Conservation (phyloP, 2,113 vertebrate genomes). For the Tachysurus fulvidraco region DNA sequence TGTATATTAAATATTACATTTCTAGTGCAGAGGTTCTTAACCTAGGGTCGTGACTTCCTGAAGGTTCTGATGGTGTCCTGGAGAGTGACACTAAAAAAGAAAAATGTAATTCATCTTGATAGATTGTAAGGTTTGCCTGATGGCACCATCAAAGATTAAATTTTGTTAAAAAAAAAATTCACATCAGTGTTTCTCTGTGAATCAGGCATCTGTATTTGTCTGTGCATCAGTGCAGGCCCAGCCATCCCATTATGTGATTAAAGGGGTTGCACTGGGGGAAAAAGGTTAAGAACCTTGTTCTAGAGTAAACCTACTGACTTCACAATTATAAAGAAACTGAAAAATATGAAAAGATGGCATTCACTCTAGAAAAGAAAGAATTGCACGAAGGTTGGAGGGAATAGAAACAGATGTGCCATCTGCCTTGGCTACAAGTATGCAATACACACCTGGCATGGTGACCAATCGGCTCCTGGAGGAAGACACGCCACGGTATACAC, state of each 20-base stretch:
- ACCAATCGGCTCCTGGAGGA: slow-evolving; percentile 91
- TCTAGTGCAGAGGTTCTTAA: background rate
- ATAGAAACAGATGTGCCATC: slow-evolving; percentile 90
- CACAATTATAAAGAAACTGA: background rate
- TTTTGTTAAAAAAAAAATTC: background rate
- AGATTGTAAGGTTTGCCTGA: background rate
- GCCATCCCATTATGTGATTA: background rate
- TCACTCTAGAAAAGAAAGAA: slow-evolving; percentile 86
- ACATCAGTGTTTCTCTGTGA: background rate
- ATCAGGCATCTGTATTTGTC: background rate
- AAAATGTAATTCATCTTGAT: background rate
- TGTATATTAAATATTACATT: background rate
- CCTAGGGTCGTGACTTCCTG: background rate
- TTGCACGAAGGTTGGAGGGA: slow-evolving; percentile 91
- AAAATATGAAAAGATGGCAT: background rate
- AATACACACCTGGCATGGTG: slow-evolving; percentile 77
- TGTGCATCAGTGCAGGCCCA: background rate
- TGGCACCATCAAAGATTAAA: background rate
- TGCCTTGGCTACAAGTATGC: slow-evolving; percentile 77
- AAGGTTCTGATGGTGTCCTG: background rate
- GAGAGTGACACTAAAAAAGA: background rate
- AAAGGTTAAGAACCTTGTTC: background rate
- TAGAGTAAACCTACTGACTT: background rate
- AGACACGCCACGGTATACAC: slow-evolving; percentile 89
- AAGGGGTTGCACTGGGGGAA: background rate